A percentile compares a stretch with the other conserved stretches of the same genome.
Evolutionary conservation across 1,140 invertebrate species (phyloP).

Genomic region (Lordiphosa collinella): DNA sequence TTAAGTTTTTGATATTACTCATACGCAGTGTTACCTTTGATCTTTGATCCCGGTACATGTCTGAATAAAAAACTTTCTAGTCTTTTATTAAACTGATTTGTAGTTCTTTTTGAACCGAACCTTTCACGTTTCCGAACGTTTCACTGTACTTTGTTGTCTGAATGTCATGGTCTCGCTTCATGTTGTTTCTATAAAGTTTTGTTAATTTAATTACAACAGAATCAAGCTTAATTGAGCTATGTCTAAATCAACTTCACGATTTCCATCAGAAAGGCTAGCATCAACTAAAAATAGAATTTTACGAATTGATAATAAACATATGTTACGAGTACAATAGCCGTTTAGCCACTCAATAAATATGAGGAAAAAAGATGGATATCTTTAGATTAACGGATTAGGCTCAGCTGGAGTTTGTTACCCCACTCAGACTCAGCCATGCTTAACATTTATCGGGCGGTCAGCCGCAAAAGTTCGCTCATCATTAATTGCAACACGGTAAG

Average conservation of each 20-base stretch:
- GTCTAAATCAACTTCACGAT: conserved; percentile 19
- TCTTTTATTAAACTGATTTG: no score
- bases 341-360: conserved; percentile 34
- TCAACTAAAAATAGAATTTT: conserved; percentile 29
- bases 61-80: no score
- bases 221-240: conserved; percentile 17
- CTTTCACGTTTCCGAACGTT: no score
- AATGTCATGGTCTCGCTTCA: conserved; percentile 1
- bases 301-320: conserved; percentile 15
- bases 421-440: conserved; percentile 43
- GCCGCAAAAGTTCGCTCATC: conserved; percentile 34
- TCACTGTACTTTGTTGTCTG: background rate
- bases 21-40: no score
- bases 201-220: conserved; percentile 30
- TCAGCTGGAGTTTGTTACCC: conserved; percentile 10
- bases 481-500: conserved; percentile 45
- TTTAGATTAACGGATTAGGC: conserved; percentile 5
- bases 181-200: conserved; percentile 17
- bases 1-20: no score
- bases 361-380: conserved; percentile 4
- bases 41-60: no score
- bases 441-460: conserved; percentile 46
- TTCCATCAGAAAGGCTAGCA: conserved; percentile 2
- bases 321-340: conserved; percentile 19
- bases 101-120: no score